Percentiles rank a stretch among this genome's conserved stretches.
phyloP scores from a whole-genome alignment of 2,888 invertebrate genomes.

The Heliothis peltigera region DNA sequence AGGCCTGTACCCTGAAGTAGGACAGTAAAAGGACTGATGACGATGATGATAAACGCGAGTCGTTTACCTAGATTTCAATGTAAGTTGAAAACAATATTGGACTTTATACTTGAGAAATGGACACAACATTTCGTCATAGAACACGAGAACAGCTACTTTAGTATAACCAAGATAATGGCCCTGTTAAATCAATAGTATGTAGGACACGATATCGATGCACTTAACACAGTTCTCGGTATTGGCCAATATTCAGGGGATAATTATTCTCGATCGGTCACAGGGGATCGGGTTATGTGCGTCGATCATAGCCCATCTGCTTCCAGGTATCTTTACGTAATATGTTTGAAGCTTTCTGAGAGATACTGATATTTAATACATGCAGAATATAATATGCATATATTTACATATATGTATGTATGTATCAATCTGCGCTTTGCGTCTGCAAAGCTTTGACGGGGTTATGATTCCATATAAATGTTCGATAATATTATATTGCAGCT shows the following conservation, averaged over 20 bases:
- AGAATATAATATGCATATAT: background rate
- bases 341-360: background rate
- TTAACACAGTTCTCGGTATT: conserved; percentile 32
- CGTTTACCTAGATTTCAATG: background rate
- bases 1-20: no score
- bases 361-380: background rate
- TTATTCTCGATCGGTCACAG: conserved; percentile 57
- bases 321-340: conserved; percentile 5
- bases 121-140: background rate
- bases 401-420: background rate
- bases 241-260: conserved; percentile 39
- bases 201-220: conserved; percentile 18
- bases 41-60: background rate
- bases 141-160: background rate
- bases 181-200: conserved; percentile 9
- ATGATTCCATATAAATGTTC: background rate
- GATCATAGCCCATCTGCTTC: conserved; percentile 18
- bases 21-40: no score
- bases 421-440: background rate
- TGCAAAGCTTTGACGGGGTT: background rate
- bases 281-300: conserved; percentile 29
- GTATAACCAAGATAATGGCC: conserved; percentile 6
- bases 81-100: no score
- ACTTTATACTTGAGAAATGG: background rate
- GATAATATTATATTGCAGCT: background rate